Evolutionary conservation across 2,888 invertebrate genomes (phyloP).

Genomic region (Tipula confusa): DNA sequence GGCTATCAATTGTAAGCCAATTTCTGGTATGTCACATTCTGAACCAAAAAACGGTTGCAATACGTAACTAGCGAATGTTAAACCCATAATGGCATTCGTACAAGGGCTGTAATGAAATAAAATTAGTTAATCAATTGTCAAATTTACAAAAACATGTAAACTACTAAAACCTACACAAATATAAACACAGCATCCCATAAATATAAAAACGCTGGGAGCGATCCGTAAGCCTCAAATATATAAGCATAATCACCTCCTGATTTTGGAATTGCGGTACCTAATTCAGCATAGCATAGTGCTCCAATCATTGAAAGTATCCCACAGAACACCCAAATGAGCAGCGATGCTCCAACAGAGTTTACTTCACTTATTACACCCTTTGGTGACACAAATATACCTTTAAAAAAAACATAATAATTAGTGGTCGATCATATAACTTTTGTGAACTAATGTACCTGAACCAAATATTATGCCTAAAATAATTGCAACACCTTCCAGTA

Average conservation of each 20-base stretch:
- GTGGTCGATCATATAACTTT: not conserved
- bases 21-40: slow-evolving; percentile 65
- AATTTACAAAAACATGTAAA: not conserved
- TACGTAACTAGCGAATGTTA: slow-evolving; percentile 91
- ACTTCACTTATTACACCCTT: slow-evolving; percentile 89
- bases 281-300: slow-evolving; percentile 94
- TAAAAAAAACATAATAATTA: not conserved
- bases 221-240: slow-evolving; percentile 86
- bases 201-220: slow-evolving; percentile 88
- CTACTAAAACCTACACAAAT: slow-evolving; percentile 74
- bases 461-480: slow-evolving; percentile 94
- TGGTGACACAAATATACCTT: slow-evolving; percentile 91
- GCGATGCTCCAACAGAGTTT: slow-evolving; percentile 81
- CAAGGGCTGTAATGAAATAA: slow-evolving; percentile 66
- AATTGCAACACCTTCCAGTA: slow-evolving; percentile 88
- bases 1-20: slow-evolving; percentile 69
- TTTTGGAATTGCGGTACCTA: slow-evolving; percentile 76
- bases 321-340: slow-evolving; percentile 83
- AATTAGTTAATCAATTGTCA: not conserved
- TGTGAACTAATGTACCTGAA: slow-evolving; percentile 56
- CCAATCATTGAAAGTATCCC: slow-evolving; percentile 89
- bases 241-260: slow-evolving; percentile 98
- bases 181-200: slow-evolving; percentile 97
- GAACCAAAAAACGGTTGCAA: slow-evolving; percentile 78
- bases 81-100: slow-evolving; percentile 92